Base-by-base conservation (phyloP, 2,797 vertebrate species). In the Gallinago nigripennis region DNA sequence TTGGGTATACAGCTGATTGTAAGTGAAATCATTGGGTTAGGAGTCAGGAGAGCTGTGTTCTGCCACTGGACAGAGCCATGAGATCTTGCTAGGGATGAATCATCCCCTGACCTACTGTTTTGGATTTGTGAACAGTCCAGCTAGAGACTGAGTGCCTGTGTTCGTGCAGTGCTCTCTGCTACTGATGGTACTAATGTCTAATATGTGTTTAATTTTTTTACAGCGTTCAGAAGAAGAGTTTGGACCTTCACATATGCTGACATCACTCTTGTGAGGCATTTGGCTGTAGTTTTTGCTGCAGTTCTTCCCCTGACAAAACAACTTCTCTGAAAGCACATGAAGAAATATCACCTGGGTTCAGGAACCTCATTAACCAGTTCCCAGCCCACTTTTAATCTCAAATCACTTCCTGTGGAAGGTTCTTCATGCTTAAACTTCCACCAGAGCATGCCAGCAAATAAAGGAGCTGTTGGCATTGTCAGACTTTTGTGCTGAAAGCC, bases 171-270 rank as follows among this genome's bases (percentile, higher is more conserved):
- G 46, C 31, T 81, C 4, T 1, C 57, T 90, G 45, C 61, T 71
- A 6, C 43, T 71, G 65, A 7, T 58, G 41, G 25, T 41, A 15
- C 25, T 27, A n/a, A 27, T 33, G 19, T 21, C 39, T 53, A 37
- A 64, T 25, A 35, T 1, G 1, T 56, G 80, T 80, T 76, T 33
- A 18, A 31, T 92, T 70, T 89, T 14, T 46, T 85, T 43, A 54
- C 90, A 98, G 98, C 65, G 97, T 98, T 84, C 98, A 98, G 95
- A 99, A 99, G 97, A 98, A 98, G 96, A 98, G 98, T 88, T 87
- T 99, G 96, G 98, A 98, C 84, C 97, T 98, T 18, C 98, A 97
- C 19, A 50, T 91, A n/a, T 56, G 77, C 16, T 96, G 97, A 5
- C 98, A 98, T 88, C 98, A 98, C 95, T 97, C 98, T 0, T 97